Evolutionary conservation across 2,888 invertebrate species (phyloP).

Genomic region (Sminthurinus aureus): DNA sequence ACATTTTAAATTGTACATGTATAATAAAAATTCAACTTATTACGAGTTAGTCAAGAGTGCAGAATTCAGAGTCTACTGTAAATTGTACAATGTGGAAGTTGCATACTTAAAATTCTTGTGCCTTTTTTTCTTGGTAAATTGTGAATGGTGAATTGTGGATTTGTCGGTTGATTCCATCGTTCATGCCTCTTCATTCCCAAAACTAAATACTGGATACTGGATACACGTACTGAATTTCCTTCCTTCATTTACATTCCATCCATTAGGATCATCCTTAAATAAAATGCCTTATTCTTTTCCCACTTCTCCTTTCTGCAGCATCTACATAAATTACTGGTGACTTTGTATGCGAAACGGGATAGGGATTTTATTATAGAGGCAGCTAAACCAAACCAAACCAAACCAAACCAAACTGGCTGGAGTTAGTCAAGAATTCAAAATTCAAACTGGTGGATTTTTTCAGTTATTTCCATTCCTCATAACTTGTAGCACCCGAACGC

Average conservation of each 20-base stretch:
- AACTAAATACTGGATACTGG: conserved; percentile 7
- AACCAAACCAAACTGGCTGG: too few species aligned
- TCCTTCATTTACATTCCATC: background rate
- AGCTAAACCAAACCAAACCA: too few species aligned
- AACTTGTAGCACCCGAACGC: too few species aligned
- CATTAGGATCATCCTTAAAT: conserved; percentile 21
- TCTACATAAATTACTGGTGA: too few species aligned
- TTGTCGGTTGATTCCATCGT: too few species aligned
- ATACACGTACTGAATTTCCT: conserved; percentile 5
- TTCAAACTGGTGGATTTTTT: conserved; percentile 7
- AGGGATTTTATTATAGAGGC: too few species aligned
- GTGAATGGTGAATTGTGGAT: too few species aligned
- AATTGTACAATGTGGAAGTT: too few species aligned
- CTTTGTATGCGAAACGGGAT: conserved; percentile 29
- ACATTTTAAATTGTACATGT: too few species aligned
- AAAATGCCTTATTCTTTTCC: background rate
- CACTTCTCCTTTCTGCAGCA: background rate
- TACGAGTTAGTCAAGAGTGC: conserved; percentile 10
- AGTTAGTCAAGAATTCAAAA: too few species aligned
- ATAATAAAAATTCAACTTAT: conserved; percentile 36
- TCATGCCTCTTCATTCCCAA: conserved; percentile 7
- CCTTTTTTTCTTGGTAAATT: too few species aligned
- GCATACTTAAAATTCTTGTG: too few species aligned
- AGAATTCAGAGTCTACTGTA: background rate
- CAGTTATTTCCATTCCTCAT: conserved; percentile 41